Base-by-base conservation (phyloP, 1,140 invertebrate genomes). In the Leptopilina boulardi region DNA sequence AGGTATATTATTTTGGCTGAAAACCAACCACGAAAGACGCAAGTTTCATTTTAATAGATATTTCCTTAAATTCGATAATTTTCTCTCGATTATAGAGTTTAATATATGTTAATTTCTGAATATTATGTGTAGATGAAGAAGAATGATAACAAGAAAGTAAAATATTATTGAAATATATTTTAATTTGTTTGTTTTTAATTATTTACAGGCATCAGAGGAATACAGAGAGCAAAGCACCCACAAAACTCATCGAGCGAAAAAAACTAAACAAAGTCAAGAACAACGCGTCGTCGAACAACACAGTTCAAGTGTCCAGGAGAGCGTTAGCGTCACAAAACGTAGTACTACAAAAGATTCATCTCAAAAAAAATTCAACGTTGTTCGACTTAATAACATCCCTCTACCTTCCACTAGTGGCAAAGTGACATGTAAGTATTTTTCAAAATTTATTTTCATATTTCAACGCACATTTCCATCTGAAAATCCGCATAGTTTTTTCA, bases 321-420 rank as follows among this genome's bases (percentile, higher is more conserved):
- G 83, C 72, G 86, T 85, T 18, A 85, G 81, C 18, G 81, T 86
- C 10, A 88, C 86, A 6, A 87, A 86, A 79, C 88, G 88, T 41
- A 84, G 86, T 11, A 90, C 85, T 44, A 86, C 83, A 76, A 86
- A 87, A 71, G 71, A 86, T 70, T 80, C 84, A 74, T 73, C 73
- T 21, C 86, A 85, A 73, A 87, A 88, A 71, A 85, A 91, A 74
- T 96, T 94, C 87, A 91, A 94, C 85, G 89, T 92, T 73, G 92
- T 96, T 73, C 92, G 94, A 78, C 89, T 96, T 76, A 93, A 94
- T 85, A 94, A 94, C 84, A 95, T 96, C 78, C 95, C 94, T 74
- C 89, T 96, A 78, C 95, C 95, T 77, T 66, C 93, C 23, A 93
- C 93, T 82, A 94, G 94, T 85, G 95, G 94, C 84, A 93, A 93